phyloP scores from a whole-genome alignment of 2,888 invertebrate genomes.

The Sabatieria punctata region DNA sequence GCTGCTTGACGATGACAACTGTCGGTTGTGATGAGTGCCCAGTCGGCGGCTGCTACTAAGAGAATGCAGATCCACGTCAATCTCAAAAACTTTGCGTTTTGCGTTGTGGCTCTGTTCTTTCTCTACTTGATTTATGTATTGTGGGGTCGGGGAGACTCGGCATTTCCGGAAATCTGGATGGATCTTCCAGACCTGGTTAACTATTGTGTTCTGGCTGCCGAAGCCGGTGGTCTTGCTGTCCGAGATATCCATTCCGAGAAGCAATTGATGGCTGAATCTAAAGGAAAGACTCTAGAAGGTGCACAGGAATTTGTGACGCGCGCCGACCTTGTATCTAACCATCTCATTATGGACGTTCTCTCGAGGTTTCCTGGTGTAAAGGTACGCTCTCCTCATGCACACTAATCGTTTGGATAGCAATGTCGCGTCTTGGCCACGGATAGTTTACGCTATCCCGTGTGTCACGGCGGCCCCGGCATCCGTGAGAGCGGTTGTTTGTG shows the following conservation, averaged over 20 bases:
- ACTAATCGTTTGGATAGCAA: neutral
- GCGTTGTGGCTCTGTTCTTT: slow-evolving; percentile 17
- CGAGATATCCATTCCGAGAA: slow-evolving; percentile 20
- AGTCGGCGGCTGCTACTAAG: too few species aligned
- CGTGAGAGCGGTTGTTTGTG: too few species aligned
- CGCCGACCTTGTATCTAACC: slow-evolving; percentile 28
- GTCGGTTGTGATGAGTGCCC: too few species aligned
- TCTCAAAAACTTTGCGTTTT: slow-evolving; percentile 19
- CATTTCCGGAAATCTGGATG: neutral
- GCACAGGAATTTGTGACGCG: slow-evolving; percentile 23
- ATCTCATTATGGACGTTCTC: slow-evolving; percentile 23
- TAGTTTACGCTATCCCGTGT: too few species aligned
- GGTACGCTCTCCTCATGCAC: slow-evolving; percentile 11
- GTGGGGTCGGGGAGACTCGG: slow-evolving; percentile 13
- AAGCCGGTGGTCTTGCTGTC: slow-evolving; percentile 26
- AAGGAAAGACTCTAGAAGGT: too few species aligned
- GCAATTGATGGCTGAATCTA: too few species aligned
- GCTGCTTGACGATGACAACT: too few species aligned
- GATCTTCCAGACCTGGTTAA: slow-evolving; percentile 3
- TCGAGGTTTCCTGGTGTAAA: slow-evolving; percentile 22
- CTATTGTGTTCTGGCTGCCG: slow-evolving; percentile 8
- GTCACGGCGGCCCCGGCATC: too few species aligned
- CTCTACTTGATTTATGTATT: slow-evolving; percentile 22
- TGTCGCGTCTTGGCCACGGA: too few species aligned
- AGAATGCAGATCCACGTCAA: slow-evolving; percentile 11